Conservation (phyloP, 2,888 invertebrate species). For the Gymnocheta viridis region DNA sequence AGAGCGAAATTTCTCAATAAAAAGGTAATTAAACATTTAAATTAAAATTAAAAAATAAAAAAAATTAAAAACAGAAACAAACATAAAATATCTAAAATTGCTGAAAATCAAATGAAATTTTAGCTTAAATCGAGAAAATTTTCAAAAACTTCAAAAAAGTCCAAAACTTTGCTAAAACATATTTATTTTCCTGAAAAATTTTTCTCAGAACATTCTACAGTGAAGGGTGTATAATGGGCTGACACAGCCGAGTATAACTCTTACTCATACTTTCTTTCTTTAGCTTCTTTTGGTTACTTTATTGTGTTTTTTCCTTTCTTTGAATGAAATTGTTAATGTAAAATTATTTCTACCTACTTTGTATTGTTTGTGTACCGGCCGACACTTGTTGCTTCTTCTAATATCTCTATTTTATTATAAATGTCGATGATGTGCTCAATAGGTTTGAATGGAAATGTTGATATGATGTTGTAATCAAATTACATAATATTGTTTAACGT, state of each 20-base stretch:
- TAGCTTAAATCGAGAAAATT: no score
- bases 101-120: no score
- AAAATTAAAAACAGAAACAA: no score
- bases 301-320: background rate
- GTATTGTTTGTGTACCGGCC: constrained; percentile 14
- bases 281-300: background rate
- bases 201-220: no score
- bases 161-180: no score
- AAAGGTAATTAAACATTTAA: no score
- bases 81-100: no score
- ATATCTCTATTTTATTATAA: constrained; percentile 1
- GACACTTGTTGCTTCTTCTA: constrained; percentile 50
- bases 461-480: constrained; percentile 40
- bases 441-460: constrained; percentile 32
- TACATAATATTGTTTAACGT: background rate
- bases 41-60: no score
- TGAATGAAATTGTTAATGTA: background rate
- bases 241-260: background rate
- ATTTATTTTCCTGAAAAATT: no score
- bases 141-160: no score
- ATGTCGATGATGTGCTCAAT: constrained; percentile 10
- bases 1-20: no score
- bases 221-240: background rate
- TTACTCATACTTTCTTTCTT: background rate
- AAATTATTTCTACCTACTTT: background rate